Evolutionary conservation across 2,797 vertebrate genomes (phyloP).

Genomic region (Apogon hyalosoma): DNA sequence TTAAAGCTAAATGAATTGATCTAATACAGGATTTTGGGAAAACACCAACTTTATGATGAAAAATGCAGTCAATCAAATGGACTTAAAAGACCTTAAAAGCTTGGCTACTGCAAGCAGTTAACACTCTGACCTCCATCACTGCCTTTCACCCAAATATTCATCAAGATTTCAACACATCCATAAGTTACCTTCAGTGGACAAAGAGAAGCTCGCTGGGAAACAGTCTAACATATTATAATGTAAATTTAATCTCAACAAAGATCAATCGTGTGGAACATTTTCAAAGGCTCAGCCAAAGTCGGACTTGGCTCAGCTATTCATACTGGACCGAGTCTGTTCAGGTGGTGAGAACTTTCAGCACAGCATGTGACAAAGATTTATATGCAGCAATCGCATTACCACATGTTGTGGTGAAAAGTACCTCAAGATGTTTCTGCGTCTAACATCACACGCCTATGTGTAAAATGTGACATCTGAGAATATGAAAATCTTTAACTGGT

Average conservation of each 20-base stretch:
- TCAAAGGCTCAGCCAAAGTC: constrained; percentile 17
- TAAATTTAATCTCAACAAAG: constrained; percentile 27
- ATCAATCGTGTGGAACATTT: constrained; percentile 22
- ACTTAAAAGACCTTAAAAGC: not conserved
- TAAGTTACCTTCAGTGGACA: constrained; percentile 10
- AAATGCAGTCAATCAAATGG: not conserved
- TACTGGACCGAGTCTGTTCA: constrained; percentile 31
- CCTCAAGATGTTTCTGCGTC: constrained; percentile 44
- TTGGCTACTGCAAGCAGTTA: constrained; percentile 4
- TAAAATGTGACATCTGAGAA: constrained; percentile 34
- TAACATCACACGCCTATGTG: constrained; percentile 40
- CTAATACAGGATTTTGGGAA: too few species aligned
- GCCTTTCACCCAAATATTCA: constrained; percentile 1
- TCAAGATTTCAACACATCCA: constrained; percentile 30
- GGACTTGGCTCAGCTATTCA: constrained; percentile 18
- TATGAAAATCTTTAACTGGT: constrained; percentile 21
- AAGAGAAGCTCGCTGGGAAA: constrained; percentile 13
- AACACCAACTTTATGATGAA: not conserved
- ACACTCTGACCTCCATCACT: not conserved
- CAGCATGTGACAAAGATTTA: constrained; percentile 53
- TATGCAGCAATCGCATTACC: constrained; percentile 45
- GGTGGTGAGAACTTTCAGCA: constrained; percentile 47
- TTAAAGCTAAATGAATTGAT: too few species aligned
- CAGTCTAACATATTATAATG: constrained; percentile 4
- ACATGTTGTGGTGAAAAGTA: constrained; percentile 60